These are phyloP conservation scores for Xestia ashworthii DNA, from an alignment of 2,888 invertebrate genomes.

Conservation along the genomic window DNA sequence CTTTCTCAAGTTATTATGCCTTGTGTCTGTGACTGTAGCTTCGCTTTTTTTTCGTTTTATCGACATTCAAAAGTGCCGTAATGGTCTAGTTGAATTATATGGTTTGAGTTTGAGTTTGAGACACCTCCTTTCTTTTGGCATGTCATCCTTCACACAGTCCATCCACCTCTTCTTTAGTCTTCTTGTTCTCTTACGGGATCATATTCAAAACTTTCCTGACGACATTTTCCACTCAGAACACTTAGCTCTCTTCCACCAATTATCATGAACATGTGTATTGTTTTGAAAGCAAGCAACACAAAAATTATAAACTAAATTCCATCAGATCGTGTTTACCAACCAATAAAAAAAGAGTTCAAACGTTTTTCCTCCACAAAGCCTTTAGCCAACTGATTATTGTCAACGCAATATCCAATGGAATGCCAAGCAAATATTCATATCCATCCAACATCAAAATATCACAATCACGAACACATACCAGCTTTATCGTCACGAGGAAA, in stretches of 20 bases:
- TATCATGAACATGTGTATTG: neutral
- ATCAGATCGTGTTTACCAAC: neutral
- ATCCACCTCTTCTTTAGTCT: too few relatives aligned
- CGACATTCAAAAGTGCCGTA: too few relatives aligned
- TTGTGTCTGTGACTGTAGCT: too few relatives aligned
- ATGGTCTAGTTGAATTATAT: too few relatives aligned
- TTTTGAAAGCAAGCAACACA: neutral
- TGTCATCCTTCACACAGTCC: too few relatives aligned
- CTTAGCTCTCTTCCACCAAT: neutral
- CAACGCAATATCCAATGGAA: slow-evolving; percentile 33
- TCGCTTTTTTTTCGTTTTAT: too few relatives aligned
- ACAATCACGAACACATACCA: slow-evolving; percentile 53
- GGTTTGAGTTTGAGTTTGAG: too few relatives aligned
- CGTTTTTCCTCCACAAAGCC: slow-evolving; percentile 1
- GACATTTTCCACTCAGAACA: too few relatives aligned
- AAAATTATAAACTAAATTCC: neutral
- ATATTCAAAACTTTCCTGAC: too few relatives aligned
- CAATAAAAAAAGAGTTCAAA: slow-evolving; percentile 4
- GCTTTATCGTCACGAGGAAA: slow-evolving; percentile 16
- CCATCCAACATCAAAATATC: slow-evolving; percentile 27
- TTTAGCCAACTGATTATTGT: slow-evolving; percentile 14
- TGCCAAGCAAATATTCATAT: slow-evolving; percentile 36
- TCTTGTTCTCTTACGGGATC: too few relatives aligned
- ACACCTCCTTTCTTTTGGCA: too few relatives aligned
- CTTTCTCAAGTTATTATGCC: too few relatives aligned